Base-by-base conservation (phyloP, 2,797 vertebrate genomes). In the Smutsia gigantea region DNA sequence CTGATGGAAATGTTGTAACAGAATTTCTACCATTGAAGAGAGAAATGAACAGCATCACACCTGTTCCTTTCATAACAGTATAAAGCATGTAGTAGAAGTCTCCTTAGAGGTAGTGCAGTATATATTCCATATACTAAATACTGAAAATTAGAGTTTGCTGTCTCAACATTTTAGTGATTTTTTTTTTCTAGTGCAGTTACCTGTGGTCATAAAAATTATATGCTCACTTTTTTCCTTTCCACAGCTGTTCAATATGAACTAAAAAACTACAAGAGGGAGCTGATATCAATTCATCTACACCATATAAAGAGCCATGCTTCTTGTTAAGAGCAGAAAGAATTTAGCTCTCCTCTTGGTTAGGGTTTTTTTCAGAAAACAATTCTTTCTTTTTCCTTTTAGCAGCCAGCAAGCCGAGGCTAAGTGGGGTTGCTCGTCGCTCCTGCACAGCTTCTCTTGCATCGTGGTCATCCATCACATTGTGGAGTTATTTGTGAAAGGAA, bases 251-350 rank as follows among this genome's bases (percentile, higher is more conserved):
- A n/a, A 2, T 31, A 90, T 51, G 7, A 61, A 1, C 27, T 34
- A 94, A 74, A 8, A 85, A 72, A 71, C 19, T 61, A 13, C 1
- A 42, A 42, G 15, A 87, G 46, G 46, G 46, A 46, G 46, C 46
- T 90, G 10, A 25, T 9, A 92, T 59, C 1, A 57, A 39, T 42
- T 85, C 4, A 59, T 17, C 15, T 59, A n/a, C 5, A n/a, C 83
- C 18, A 68, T 53, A 82, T 29, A 87, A 85, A 87, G 1, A 87
- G 19, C 10, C 21, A 34, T 37, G 3, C 17, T 66, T 94, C 87
- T 78, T 69, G 77, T 87, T 61, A 93, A 55, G 31, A 79, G 72
- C 1, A 59, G 63, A 72, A 93, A 84, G 15, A 21, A 85, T 14
- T 29, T 78, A 57, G 29, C 14, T 63, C 10, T 83, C 5, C 23